Percentiles rank a stretch among this genome's conserved stretches.
Conservation (phyloP, 1,140 invertebrate species). For the Leguminivora glycinivorella region DNA sequence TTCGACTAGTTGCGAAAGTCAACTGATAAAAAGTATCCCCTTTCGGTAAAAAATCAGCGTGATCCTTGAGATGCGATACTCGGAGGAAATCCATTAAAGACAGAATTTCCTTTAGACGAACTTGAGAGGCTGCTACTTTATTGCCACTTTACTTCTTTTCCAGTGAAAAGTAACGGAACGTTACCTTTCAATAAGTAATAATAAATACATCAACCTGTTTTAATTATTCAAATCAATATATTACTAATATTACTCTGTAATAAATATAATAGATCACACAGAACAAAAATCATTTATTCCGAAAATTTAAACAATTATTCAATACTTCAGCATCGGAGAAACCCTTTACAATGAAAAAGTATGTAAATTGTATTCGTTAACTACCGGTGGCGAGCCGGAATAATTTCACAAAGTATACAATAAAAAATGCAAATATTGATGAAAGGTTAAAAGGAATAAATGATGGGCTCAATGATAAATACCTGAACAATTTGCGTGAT, state of each 20-base stretch:
- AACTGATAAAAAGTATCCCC: constrained; percentile 2
- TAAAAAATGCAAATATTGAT: constrained; percentile 22
- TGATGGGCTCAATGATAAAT: neutral
- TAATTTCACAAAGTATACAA: constrained; percentile 1
- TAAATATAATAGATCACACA: too few species aligned
- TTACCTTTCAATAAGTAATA: too few species aligned
- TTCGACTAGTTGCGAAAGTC: neutral
- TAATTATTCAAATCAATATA: too few species aligned
- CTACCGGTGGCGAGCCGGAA: neutral
- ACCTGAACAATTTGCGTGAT: neutral
- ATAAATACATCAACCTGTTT: too few species aligned
- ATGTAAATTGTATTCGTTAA: constrained; percentile 5
- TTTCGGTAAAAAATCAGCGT: constrained; percentile 1
- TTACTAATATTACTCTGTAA: too few species aligned
- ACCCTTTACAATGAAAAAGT: neutral
- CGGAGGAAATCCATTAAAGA: constrained; percentile 1
- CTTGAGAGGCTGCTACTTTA: neutral
- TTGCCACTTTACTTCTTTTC: too few species aligned
- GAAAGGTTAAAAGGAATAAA: constrained; percentile 11
- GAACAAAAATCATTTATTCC: neutral
- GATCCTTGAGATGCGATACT: neutral
- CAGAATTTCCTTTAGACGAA: neutral
- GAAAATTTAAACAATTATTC: neutral
- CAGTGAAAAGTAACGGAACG: too few species aligned
- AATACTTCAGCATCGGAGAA: neutral